Evolutionary conservation across 2,797 vertebrate genomes (phyloP), one percentile per base, ranked within the genome.

Genomic region (Gallinago stenura): DNA sequence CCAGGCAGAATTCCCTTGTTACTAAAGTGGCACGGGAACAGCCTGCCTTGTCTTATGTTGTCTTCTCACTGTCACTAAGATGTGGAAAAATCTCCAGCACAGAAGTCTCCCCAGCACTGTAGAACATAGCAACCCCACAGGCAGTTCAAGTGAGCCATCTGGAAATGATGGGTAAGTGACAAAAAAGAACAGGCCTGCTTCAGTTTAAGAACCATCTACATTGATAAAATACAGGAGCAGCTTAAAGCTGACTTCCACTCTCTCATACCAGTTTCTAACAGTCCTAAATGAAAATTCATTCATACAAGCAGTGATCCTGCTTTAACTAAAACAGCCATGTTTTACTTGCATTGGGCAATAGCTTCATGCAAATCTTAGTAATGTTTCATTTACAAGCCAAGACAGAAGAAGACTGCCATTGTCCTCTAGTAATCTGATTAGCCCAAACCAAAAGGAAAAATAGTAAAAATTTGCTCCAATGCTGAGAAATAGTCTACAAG

Each of bases 1-100:
- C 35, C 71, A 83, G 83, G 64, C 80, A 95, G 91, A 97, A 90
- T 85, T 93, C 66, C 70, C 70, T 73, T 79, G 77, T 79, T 89
- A 92, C 70, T 84, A 60, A 95, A 94, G 73, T 56, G 72, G 72
- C 72, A 92, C 3, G 11, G 72, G 68, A 95, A 94, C 65, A 93
- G 69, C 46, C 76, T 83, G 76, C 35, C 65, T 88, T 53, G n/a
- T 82, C 78, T 89, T 82, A 70, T 35, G 77, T 79, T 96, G 90
- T 87, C 78, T 92, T 94, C 89, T 87, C 93, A 86, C 91, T 92
- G 87, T 69, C 75, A 89, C 45, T 12, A 70, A 89, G 64, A 90
- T 58, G 75, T 70, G 30, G 21, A 92, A 93, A 96, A 91, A 80
- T 65, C 57, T 81, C 41, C 30, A 87, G 48, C 64, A 91, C 73